Evolutionary conservation across 2,113 vertebrate species (phyloP), one percentile per base, ranked within the genome.

Genomic region (Noturus placidus): DNA sequence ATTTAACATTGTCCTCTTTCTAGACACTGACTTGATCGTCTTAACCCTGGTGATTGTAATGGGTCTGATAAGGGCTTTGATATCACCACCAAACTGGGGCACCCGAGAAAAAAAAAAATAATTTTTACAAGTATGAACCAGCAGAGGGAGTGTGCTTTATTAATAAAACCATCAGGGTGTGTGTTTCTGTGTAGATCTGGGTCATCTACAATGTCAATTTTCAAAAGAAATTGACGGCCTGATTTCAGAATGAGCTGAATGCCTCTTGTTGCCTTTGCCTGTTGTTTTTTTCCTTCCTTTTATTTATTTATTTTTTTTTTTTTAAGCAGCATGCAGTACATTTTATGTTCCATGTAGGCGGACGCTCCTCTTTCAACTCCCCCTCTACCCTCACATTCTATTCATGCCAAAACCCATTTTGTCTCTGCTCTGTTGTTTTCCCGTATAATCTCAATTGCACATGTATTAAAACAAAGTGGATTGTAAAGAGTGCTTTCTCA

Each of bases 131-230:
- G 25, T 77, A 46, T 52, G 74, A 77, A 52, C 70, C 35, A 42
- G 70, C 35, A 38, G 70, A 74, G 10, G 35, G 70, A 25, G 5
- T 52, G 42, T 56, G 65, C 38, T 33, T 59, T 54, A 74, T 56
- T 84, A 35, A 35, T 57, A 38, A 74, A 74, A 57, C 5, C 17
- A 10, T 35, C 50, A 35, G 17, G 11, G 42, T 27, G 11, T 70
- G 9, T 72, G 10, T 38, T 56, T 57, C 17, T n/a, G 10, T 15
- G 30, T 27, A 42, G 33, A 85, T 85, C 67, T 85, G 67, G 83
- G 83, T 85, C 83, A 85, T 74, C 83, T 85, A 57, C 50, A 38
- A 54, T 4, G 22, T 74, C 20, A n/a, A 56, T 59, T 70, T 74
- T 57, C 20, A 25, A 84, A 50, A n/a, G 50, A 56, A 57, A 56